Conservation (phyloP, 2,888 invertebrate species). For the Tenodera sinensis region DNA sequence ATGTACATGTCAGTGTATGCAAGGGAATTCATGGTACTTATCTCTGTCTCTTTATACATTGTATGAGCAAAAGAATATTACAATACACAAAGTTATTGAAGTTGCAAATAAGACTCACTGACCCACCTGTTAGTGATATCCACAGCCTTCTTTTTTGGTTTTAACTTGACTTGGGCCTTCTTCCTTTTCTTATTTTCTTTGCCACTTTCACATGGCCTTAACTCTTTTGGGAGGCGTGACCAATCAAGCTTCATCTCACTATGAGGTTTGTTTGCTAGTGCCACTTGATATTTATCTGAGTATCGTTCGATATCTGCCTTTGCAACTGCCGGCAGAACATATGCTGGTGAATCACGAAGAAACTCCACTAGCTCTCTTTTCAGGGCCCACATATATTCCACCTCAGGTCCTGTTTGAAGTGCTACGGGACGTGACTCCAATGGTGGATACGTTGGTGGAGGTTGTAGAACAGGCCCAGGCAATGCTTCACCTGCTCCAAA, state of each 20-base stretch:
- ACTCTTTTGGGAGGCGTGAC: conserved; percentile 37
- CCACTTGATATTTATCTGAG: conserved; percentile 45
- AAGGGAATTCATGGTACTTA: too few relatives aligned
- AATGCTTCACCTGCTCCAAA: conserved; percentile 43
- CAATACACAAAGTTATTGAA: too few relatives aligned
- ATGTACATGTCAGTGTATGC: too few relatives aligned
- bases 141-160: conserved; percentile 31
- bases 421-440: conserved; percentile 49
- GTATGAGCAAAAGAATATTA: neutral
- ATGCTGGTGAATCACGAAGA: conserved; percentile 42
- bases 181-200: conserved; percentile 20
- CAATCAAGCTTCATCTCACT: conserved; percentile 31
- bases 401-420: conserved; percentile 41
- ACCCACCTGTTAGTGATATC: conserved; percentile 24
- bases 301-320: conserved; percentile 45
- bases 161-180: conserved; percentile 8
- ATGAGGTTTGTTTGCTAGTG: conserved; percentile 34
- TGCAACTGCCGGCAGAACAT: conserved; percentile 36
- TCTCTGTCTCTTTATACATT: too few relatives aligned
- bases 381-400: conserved; percentile 43
- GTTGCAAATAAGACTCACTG: neutral
- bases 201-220: conserved; percentile 29
- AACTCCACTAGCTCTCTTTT: conserved; percentile 43
- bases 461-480: conserved; percentile 44
- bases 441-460: conserved; percentile 46